These are phyloP conservation scores for Tachycineta bicolor DNA, from an alignment of 2,113 vertebrate species.

Conservation along the genomic window DNA sequence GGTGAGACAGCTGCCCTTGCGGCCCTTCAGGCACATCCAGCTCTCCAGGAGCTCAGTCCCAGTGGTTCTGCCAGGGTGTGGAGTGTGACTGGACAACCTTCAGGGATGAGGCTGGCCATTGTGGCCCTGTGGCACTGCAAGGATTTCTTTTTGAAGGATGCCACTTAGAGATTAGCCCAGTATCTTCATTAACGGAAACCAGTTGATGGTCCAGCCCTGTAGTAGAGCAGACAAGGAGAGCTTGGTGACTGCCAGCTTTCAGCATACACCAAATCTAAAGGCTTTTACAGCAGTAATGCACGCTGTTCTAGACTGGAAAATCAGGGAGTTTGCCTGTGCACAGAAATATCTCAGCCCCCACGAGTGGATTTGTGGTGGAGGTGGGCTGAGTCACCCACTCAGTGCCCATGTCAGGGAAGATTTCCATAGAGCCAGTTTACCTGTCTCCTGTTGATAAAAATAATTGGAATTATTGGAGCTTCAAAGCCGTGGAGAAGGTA, in stretches of 20 bases:
- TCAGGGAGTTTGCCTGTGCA: background rate
- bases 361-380: background rate
- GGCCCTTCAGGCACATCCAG: background rate
- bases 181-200: background rate
- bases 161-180: background rate
- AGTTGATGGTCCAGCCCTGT: background rate
- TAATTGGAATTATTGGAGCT: conserved; percentile 43
- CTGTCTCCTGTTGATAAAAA: conserved; percentile 24
- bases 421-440: background rate
- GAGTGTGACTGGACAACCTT: rapidly evolving
- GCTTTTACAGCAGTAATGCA: background rate
- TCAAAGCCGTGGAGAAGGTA: conserved; percentile 26
- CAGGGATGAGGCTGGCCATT: background rate
- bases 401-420: background rate
- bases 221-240: background rate
- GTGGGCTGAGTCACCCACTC: background rate
- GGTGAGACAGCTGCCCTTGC: rapidly evolving
- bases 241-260: background rate
- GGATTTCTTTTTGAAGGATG: background rate
- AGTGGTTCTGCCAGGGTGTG: background rate
- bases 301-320: background rate
- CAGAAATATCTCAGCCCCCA: background rate
- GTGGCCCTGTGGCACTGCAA: background rate
- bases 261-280: background rate
- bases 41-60: background rate